phyloP scores from a whole-genome alignment of 2,888 invertebrate genomes.

The Noctuana brunneofusca region DNA sequence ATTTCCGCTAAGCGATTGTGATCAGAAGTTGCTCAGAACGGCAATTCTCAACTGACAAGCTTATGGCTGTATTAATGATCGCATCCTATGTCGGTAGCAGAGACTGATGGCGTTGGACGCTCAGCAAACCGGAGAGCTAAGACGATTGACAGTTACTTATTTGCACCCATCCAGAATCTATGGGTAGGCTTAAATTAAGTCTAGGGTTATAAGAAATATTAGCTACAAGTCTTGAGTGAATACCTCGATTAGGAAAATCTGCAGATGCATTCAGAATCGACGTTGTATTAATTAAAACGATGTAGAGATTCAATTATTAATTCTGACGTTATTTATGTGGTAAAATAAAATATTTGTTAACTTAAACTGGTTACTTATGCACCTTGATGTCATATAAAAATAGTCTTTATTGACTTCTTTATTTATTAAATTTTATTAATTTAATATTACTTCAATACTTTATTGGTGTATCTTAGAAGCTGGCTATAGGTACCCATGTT shows the following conservation, averaged over 20 bases:
- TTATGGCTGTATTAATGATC: constrained; percentile 19
- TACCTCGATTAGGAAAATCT: constrained; percentile 11
- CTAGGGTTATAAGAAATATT: constrained; percentile 33
- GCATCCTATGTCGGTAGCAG: constrained; percentile 18
- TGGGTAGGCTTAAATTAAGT: constrained; percentile 23
- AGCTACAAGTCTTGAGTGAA: constrained; percentile 20
- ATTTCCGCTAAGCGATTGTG: constrained; percentile 1
- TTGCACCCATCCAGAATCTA: constrained; percentile 18
- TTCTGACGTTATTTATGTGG: background rate
- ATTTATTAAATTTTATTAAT: no score
- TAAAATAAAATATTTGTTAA: no score
- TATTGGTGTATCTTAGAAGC: no score
- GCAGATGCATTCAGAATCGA: constrained; percentile 4
- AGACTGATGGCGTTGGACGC: constrained; percentile 15
- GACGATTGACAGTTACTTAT: constrained; percentile 28
- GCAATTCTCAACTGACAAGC: background rate
- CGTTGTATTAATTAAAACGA: constrained; percentile 1
- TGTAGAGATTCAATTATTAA: constrained; percentile 6
- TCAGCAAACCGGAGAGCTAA: constrained; percentile 21
- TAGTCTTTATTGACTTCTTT: no score
- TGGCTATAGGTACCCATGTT: no score
- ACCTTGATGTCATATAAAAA: no score
- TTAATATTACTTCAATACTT: no score
- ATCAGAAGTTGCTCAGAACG: background rate
- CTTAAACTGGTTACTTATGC: no score